Conservation (phyloP, 2,797 vertebrate genomes). For the Gallinago solitaria region DNA sequence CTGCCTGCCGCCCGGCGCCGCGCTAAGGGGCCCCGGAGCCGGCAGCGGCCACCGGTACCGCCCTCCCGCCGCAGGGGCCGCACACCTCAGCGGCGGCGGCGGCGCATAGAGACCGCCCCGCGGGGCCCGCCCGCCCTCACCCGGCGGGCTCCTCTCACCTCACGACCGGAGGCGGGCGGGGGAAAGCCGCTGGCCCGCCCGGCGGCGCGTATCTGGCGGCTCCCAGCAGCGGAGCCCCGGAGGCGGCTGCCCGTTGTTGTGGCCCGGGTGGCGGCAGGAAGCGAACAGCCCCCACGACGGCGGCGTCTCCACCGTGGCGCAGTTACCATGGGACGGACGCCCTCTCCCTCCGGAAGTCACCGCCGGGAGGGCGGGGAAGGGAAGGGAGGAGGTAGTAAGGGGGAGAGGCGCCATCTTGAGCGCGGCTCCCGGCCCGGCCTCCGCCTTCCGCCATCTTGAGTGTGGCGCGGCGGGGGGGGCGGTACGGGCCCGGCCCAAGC, state of each 20-base stretch:
- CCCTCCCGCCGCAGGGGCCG: neutral
- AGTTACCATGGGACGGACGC: slow-evolving; percentile 69
- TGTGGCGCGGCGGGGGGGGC: neutral
- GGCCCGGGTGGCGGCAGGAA: slow-evolving; percentile 10
- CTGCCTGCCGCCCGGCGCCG: neutral
- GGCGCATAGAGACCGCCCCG: neutral
- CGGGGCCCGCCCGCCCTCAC: neutral
- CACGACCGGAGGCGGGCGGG: neutral
- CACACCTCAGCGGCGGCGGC: neutral
- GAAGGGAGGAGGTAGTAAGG: neutral
- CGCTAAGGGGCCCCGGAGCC: neutral
- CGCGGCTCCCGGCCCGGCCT: neutral
- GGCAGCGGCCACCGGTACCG: neutral
- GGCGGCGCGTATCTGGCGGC: neutral
- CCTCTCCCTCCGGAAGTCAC: slow-evolving; percentile 59
- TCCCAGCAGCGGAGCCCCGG: neutral
- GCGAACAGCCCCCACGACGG: neutral
- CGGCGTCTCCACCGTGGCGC: slow-evolving; percentile 49
- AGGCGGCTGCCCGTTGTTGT: neutral
- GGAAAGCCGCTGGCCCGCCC: neutral
- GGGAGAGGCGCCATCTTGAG: slow-evolving; percentile 15
- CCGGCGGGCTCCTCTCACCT: neutral
- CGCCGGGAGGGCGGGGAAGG: neutral
- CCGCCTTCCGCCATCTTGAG: slow-evolving; percentile 13
- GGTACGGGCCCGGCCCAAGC: rapidly evolving